Evolutionary conservation across 2,797 vertebrate species (phyloP), one percentile per base, ranked within the genome.

Genomic region (Lithobates pipiens): DNA sequence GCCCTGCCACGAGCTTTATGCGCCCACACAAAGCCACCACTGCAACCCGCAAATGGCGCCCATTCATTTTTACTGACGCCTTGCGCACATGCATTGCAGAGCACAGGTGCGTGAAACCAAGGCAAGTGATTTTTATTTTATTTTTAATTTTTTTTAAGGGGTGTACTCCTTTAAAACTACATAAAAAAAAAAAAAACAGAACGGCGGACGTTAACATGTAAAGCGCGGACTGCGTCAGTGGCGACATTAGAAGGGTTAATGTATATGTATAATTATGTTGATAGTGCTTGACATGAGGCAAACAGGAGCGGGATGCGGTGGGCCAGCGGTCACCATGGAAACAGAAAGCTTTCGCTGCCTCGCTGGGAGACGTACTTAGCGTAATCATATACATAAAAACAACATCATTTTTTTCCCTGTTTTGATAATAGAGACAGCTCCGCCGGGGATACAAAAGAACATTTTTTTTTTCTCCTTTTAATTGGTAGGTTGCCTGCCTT

Each of bases 281-380:
- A 70, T 76, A 70, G 27, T 36, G 84, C 72, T 25, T 68, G 75
- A 77, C 73, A 63, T 21, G 44, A 76, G 61, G 79, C 78, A 71
- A 76, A 71, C 67, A 50, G 79, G 73, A 76, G 70, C 32, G 67
- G 34, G 5, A n/a, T 70, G 46, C 29, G 32, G 65, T 50, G n/a
- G 85, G 79, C 46, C 73, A 76, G 34, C 15, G 0, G 77, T 86
- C 65, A 54, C 87, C 61, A 72, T 80, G 84, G 87, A 68, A 83
- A 88, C 84, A 76, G 87, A 83, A 86, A 88, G 87, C 87, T 76
- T 85, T 80, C 50, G 15, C 70, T 63, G 69, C 46, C 42, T 68
- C 74, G 46, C 61, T 10, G 83, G 77, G 79, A 85, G 83, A 78
- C 39, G 75, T 73, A 82, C 83, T 88, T 74, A 79, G 69, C 36